Evolutionary conservation across 2,113 vertebrate species (phyloP), one percentile per base, ranked within the genome.

Genomic region (Oplegnathus fasciatus): DNA sequence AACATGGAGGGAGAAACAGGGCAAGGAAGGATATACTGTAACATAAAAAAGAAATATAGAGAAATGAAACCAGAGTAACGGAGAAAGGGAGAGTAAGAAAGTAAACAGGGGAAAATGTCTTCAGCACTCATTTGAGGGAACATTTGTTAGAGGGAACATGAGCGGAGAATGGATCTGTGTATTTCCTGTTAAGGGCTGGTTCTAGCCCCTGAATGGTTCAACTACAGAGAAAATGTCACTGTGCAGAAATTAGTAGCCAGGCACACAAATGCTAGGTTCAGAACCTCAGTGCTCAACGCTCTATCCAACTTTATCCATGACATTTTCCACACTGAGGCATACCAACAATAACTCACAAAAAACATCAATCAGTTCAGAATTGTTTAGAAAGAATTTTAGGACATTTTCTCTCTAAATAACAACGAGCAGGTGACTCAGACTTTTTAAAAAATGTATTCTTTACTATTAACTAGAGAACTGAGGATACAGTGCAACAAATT

Each of bases 211-310:
- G 57, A 60, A 62, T 75, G 68, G 78, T 75, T 79, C n/a, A 40
- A 64, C 37, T 24, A 10, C 34, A 28, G 32, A 75, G 62, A 52
- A 78, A 75, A 86, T 78, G 68, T 64, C 71, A 83, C 46, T 6
- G n/a, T 9, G 64, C 32, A 62, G 37, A 32, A 62, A 64, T 32
- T 32, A 76, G 42, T 32, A 65, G 32, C 26, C 40, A 20, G 17
- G 58, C n/a, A 20, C 34, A 24, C 37, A 32, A 61, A 61, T 57
- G 26, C 32, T 62, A 22, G 28, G 61, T 34, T 62, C n/a, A 54
- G 44, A 40, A 13, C 32, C n/a, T n/a, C n/a, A n/a, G n/a, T n/a
- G n/a, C n/a, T 54, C 3, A 17, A 28, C 1, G 5, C 20, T 67
- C 64, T 26, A 26, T 10, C 15, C 40, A 28, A 42, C 26, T 44